These are phyloP conservation scores for Desmodus rotundus DNA, from an alignment of 2,113 vertebrate genomes.

Conservation along the genomic window DNA sequence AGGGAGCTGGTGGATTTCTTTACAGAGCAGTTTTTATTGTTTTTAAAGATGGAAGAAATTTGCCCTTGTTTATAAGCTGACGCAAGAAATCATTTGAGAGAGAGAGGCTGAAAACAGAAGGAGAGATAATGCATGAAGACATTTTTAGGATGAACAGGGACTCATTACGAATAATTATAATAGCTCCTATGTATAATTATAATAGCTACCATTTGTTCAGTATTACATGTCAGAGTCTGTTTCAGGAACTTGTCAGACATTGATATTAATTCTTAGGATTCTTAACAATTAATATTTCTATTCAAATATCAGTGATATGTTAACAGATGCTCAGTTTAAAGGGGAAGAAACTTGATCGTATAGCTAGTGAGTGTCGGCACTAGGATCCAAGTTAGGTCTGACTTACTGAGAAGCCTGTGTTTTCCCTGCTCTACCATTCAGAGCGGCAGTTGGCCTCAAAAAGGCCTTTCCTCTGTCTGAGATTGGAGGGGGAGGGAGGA, in stretches of 20 bases:
- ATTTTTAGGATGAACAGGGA: neutral
- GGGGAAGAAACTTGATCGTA: neutral
- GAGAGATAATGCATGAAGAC: neutral
- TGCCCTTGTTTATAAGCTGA: neutral
- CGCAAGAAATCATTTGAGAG: neutral
- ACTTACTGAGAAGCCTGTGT: neutral
- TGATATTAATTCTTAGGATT: neutral
- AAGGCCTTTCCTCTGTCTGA: neutral
- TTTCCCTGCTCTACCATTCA: neutral
- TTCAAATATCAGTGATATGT: neutral
- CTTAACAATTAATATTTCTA: neutral
- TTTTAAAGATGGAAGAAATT: neutral
- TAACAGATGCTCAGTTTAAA: neutral
- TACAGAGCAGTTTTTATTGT: neutral
- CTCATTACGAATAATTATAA: neutral
- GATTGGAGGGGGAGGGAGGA: neutral
- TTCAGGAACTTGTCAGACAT: neutral
- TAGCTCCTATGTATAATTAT: neutral
- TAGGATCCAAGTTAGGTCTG: neutral
- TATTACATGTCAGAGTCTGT: neutral
- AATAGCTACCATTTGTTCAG: neutral
- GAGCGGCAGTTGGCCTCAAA: neutral
- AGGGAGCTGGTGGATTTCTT: neutral
- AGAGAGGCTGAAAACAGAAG: neutral
- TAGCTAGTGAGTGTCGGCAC: neutral